phyloP scores from a whole-genome alignment of 1,140 invertebrate species.

The Orchestia grillus region DNA sequence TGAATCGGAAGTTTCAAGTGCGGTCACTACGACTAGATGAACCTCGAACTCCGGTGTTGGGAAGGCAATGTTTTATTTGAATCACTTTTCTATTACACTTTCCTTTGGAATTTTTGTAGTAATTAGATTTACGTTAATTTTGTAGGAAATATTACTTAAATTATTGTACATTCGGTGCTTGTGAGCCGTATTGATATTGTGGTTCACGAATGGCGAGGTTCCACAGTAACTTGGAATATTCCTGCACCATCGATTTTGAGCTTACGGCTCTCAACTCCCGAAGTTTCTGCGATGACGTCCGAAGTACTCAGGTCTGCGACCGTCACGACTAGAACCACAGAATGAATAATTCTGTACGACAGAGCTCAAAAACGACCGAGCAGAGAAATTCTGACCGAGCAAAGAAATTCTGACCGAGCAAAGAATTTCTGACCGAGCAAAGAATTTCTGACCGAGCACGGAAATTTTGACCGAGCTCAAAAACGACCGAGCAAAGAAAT shows the following conservation, averaged over 20 bases:
- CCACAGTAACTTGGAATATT: not conserved
- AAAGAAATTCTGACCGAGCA: not conserved
- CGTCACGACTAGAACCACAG: no score
- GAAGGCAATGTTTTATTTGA: no score
- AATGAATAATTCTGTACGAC: no score
- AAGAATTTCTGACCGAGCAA: no score
- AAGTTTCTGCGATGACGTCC: not conserved
- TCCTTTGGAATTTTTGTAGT: not conserved
- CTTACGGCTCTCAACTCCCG: not conserved
- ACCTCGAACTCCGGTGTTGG: no score
- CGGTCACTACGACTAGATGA: no score
- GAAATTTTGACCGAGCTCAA: not conserved
- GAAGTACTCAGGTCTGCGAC: not conserved
- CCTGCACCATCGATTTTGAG: not conserved
- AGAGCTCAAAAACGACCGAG: not conserved
- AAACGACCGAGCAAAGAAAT: not conserved
- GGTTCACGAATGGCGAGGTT: no score
- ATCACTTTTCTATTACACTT: no score
- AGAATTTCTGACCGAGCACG: no score
- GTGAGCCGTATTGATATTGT: not conserved
- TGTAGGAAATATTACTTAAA: not conserved
- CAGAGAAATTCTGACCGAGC: not conserved
- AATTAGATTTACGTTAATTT: not conserved
- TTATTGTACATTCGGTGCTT: not conserved
- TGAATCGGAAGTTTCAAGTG: no score